phyloP scores from a whole-genome alignment of 1,140 invertebrate genomes.

The Drosophila subpulchrella region DNA sequence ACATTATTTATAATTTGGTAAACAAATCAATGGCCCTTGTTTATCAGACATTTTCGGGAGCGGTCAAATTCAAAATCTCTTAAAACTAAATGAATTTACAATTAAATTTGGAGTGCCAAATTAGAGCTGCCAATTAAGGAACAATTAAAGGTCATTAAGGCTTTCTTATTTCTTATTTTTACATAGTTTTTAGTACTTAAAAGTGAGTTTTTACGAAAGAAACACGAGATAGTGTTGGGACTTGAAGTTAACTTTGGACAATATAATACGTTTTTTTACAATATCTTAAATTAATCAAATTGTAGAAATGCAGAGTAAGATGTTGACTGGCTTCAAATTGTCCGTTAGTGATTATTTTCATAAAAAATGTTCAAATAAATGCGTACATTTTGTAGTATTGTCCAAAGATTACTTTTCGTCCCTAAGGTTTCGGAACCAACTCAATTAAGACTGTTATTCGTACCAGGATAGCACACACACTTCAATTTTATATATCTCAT shows the following conservation, averaged over 20 bases:
- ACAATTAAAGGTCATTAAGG: slow-evolving; percentile 31
- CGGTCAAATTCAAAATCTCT: slow-evolving; percentile 1
- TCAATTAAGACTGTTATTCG: not conserved
- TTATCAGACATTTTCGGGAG: slow-evolving; percentile 11
- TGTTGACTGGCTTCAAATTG: too few relatives aligned
- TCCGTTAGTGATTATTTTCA: not conserved
- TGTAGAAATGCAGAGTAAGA: not conserved
- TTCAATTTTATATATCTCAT: slow-evolving; percentile 5
- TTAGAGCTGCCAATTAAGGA: slow-evolving; percentile 17
- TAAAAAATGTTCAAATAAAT: not conserved
- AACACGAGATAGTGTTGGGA: slow-evolving; percentile 12
- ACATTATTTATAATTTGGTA: slow-evolving; percentile 16
- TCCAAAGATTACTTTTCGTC: not conserved
- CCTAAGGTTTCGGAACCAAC: not conserved
- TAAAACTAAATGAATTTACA: slow-evolving; percentile 2
- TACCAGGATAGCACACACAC: slow-evolving; percentile 7
- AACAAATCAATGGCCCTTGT: slow-evolving; percentile 25
- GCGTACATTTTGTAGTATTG: not conserved
- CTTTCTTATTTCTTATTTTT: slow-evolving; percentile 35
- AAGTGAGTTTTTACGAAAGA: not conserved
- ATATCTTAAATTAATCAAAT: not conserved
- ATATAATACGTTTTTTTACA: not conserved
- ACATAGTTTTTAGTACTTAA: slow-evolving; percentile 1
- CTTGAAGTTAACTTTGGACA: not conserved
- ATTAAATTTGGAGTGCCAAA: slow-evolving; percentile 4